Evolutionary conservation across 1,140 invertebrate genomes (phyloP), one percentile per base, ranked within the genome.

Genomic region (Bombus superbus): DNA sequence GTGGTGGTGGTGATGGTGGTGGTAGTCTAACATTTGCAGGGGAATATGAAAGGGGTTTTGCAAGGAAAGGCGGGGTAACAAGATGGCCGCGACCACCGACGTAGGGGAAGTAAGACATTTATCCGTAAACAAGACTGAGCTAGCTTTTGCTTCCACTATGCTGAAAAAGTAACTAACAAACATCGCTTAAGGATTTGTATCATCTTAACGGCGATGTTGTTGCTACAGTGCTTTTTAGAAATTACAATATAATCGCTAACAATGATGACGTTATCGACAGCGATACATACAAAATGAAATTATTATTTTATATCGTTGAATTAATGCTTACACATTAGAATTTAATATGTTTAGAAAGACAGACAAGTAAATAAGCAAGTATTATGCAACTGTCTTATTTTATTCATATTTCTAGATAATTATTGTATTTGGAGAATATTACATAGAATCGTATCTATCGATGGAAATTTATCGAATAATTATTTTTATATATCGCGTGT

Each of bases 91-190:
- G 88, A 79, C 80, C 73, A 78, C 84, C 84, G 69, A 89, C 90
- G 88, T 88, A 93, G 92, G 91, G 90, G 93, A 93, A 91, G 91
- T 93, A 93, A 93, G 92, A 93, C 91, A 92, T 92, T 92, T 88
- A 90, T 89, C 82, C 85, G 86, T 88, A 86, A 91, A 90, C 80
- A 89, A 91, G 71, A 80, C 77, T 77, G 35, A 44, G 38, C 82
- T n/a, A n/a, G 47, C 71, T 71, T 66, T 77, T 74, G 84, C 72
- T 84, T 73, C 53, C 22, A 8, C 9, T 44, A 73, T 44, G 59
- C 38, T 66, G 80, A 81, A 89, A 86, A 86, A 89, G 44, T 86
- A 59, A 64, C 44, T 35, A 53, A n/a, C 79, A 44, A 42, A 66
- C 42, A 35, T 74, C 71, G 13, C n/a, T 81, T 18, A 35, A 81